Base-by-base conservation (phyloP, 2,113 vertebrate genomes). In the Gasterosteus aculeatus region DNA sequence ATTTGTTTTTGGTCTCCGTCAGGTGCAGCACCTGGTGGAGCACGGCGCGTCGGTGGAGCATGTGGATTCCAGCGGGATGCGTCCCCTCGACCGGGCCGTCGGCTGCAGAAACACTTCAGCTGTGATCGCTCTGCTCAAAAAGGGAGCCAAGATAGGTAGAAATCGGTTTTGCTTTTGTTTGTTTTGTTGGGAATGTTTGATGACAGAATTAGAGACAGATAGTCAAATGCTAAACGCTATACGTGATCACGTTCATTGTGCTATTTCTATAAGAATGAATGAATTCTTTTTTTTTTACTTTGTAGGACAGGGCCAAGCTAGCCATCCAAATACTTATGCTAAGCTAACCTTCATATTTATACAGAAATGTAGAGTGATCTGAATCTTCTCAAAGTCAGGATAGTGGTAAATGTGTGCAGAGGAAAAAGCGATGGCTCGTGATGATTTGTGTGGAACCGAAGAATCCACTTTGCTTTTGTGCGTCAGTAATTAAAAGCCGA, bases 21-120 rank as follows among this genome's bases (percentile, higher is more conserved):
- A 99, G 98, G 98, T 99, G 72, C 97, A 99, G 92, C 97, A 96
- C 76, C 94, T 99, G 87, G 97, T 99, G 90, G 98, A 99, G 87
- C 96, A 99, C 0, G 98, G 97, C 3, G 98, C 97, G 5, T 95
- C 97, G 80, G 98, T 99, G 0, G 98, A 99, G 79, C 97, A 99
- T 0, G 96, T 99, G 10, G 98, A 99, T 85, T 97, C 96, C 93
- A 99, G 97, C 0, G 98, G 97, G 54, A 99, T 99, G 97, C 95
- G 97, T 3, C 98, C 98, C 31, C 91, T 99, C 2, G 98, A 99
- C 87, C 92, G 98, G 78, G 98, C 98, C 0, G 97, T 99, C 77
- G 98, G 98, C 22, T 99, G 97, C 92, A 96, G 97, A 64, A 99
- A 99, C 93, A 97, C 97, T 2, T 98, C 97, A 0, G 97, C 98